Conservation (phyloP, 2,888 invertebrate genomes). For the Miltochrista miniata region DNA sequence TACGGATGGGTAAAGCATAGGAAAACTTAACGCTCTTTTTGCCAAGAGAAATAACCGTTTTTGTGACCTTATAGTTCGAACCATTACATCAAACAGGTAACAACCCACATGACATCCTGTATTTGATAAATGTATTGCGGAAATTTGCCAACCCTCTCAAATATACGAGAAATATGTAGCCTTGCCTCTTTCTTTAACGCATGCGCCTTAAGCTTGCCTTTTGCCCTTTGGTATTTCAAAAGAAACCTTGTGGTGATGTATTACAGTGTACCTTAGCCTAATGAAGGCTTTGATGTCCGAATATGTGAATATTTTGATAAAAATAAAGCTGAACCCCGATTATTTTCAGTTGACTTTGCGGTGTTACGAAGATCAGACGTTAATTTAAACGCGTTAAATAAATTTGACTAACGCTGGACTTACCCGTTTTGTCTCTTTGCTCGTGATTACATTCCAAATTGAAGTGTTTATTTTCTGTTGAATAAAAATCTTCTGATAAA, state of each 20-base stretch:
- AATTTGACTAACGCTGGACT: constrained; percentile 3
- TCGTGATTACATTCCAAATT: not conserved
- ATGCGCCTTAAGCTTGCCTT: constrained; percentile 53
- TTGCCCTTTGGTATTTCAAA: constrained; percentile 45
- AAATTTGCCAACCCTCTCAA: constrained; percentile 44
- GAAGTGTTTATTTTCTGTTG: too few species aligned
- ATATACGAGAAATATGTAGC: constrained; percentile 16
- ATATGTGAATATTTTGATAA: constrained; percentile 38
- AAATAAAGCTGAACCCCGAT: constrained; percentile 43
- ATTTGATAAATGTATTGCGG: constrained; percentile 36
- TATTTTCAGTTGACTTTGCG: constrained; percentile 56
- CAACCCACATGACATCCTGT: constrained; percentile 36
- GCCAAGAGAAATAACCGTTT: not conserved
- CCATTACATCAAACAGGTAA: constrained; percentile 15
- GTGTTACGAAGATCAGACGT: constrained; percentile 35
- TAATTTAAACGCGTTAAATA: constrained; percentile 3
- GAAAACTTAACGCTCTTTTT: too few species aligned
- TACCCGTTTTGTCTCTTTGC: not conserved
- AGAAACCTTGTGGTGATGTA: constrained; percentile 39
- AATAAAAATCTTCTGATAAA: too few species aligned
- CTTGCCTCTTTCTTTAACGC: constrained; percentile 54
- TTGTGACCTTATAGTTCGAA: not conserved
- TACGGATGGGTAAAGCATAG: too few species aligned
- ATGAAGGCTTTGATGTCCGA: constrained; percentile 24
- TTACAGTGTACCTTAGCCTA: constrained; percentile 43